phyloP scores from a whole-genome alignment of 1,140 invertebrate genomes.

The Phymorhynchus buccinoides region DNA sequence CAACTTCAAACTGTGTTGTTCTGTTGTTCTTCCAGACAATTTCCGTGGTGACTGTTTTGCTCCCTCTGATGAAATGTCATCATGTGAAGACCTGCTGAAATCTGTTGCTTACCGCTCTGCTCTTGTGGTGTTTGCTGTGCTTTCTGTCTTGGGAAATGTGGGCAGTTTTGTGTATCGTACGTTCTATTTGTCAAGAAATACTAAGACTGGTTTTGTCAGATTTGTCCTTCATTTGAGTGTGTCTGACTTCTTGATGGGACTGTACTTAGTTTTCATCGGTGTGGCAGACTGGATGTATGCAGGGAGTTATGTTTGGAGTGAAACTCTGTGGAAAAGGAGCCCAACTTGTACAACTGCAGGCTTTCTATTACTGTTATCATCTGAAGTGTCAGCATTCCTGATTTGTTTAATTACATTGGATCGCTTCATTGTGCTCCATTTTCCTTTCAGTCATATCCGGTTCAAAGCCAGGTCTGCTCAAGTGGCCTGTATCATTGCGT shows the following conservation, averaged over 20 bases:
- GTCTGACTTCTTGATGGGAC: conserved; percentile 62
- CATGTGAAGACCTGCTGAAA: conserved; percentile 51
- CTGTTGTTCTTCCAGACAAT: conserved; percentile 4
- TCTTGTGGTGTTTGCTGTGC: conserved; percentile 51
- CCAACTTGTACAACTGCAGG: conserved; percentile 57
- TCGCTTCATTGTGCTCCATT: conserved; percentile 51
- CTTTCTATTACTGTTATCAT: conserved; percentile 51
- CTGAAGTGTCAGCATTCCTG: conserved; percentile 51
- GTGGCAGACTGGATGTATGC: conserved; percentile 50
- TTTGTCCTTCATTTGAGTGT: conserved; percentile 54
- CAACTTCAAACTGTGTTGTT: conserved; percentile 52
- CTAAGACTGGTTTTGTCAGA: conserved; percentile 24
- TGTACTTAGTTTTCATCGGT: conserved; percentile 59
- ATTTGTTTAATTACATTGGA: conserved; percentile 56
- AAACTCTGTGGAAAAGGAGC: conserved; percentile 46
- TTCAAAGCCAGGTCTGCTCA: conserved; percentile 35
- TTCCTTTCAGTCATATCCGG: conserved; percentile 46
- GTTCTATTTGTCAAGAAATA: not conserved
- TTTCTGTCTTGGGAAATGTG: conserved; percentile 53
- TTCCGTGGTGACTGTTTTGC: conserved; percentile 39
- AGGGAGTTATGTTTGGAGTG: conserved; percentile 52
- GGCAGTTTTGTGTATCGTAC: conserved; percentile 49
- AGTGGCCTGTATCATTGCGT: conserved; percentile 16
- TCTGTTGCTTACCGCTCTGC: conserved; percentile 36
- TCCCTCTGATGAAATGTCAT: conserved; percentile 50